Conservation (phyloP, 1,140 invertebrate species). For the Hyphantria cunea region DNA sequence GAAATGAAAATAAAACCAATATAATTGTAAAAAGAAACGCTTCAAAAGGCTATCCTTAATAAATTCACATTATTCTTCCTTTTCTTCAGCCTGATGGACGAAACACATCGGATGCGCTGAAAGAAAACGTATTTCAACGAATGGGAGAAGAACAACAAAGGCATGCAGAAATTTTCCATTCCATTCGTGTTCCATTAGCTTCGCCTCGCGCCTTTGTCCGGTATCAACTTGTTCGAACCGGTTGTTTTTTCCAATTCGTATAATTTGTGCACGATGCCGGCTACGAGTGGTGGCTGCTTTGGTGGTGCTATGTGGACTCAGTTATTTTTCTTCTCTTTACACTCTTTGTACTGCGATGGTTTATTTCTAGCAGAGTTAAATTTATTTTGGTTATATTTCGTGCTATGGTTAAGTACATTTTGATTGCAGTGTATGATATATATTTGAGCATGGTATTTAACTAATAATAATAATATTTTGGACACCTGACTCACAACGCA, state of each 20-base stretch:
- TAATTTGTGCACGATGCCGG: constrained; percentile 30
- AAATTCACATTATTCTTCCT: constrained; percentile 18
- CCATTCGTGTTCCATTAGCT: constrained; percentile 45
- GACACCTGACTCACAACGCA: too few relatives aligned
- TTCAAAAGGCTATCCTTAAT: constrained; percentile 22
- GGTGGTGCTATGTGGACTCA: constrained; percentile 16
- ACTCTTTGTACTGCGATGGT: too few relatives aligned
- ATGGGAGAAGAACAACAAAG: constrained; percentile 33
- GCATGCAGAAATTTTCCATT: constrained; percentile 45
- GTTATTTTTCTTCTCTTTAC: too few relatives aligned
- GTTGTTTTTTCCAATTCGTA: constrained; percentile 32
- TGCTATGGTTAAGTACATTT: too few relatives aligned
- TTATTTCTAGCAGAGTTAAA: too few relatives aligned
- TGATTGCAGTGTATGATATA: too few relatives aligned
- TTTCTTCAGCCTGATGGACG: constrained; percentile 12
- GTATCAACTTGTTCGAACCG: constrained; percentile 21
- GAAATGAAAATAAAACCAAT: background rate
- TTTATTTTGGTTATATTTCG: too few relatives aligned
- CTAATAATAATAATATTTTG: too few relatives aligned
- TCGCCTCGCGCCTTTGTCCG: constrained; percentile 37
- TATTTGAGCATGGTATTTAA: too few relatives aligned
- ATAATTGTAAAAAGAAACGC: background rate
- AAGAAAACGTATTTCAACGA: constrained; percentile 23
- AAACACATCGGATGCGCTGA: constrained; percentile 25
- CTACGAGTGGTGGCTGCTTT: constrained; percentile 14